phyloP scores from a whole-genome alignment of 2,797 vertebrate genomes.

The Graptemys geographica region DNA sequence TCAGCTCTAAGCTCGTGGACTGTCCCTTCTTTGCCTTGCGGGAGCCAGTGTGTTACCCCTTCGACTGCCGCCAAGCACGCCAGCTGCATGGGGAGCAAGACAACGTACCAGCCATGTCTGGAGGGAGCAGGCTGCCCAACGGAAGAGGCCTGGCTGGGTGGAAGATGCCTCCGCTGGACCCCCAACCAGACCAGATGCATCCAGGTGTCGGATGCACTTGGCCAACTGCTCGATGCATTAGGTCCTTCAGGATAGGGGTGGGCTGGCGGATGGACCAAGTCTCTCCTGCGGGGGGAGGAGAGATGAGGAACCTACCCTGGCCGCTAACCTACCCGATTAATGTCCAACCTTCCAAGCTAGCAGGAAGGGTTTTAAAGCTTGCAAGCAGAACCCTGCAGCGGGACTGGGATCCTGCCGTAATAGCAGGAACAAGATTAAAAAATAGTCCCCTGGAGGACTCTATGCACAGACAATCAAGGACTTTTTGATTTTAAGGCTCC shows the following conservation, averaged over 20 bases:
- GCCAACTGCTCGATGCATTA: not conserved
- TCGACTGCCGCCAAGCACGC: not conserved
- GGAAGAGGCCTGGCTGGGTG: too few relatives aligned
- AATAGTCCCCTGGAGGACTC: rapidly evolving
- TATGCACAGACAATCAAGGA: not conserved
- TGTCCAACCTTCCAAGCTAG: not conserved
- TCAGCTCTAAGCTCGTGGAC: not conserved
- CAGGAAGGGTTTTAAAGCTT: not conserved
- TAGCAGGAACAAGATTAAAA: not conserved
- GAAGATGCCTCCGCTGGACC: not conserved
- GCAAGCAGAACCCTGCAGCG: not conserved
- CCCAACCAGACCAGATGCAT: not conserved
- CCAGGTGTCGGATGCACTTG: not conserved
- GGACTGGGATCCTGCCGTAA: not conserved
- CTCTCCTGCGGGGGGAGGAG: not conserved
- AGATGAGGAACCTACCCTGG: not conserved
- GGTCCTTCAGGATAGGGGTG: not conserved
- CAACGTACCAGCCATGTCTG: not conserved
- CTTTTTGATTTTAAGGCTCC: not conserved
- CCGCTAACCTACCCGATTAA: not conserved
- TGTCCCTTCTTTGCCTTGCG: rapidly evolving
- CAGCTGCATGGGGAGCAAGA: not conserved
- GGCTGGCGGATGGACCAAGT: not conserved
- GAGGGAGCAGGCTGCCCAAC: too few relatives aligned
- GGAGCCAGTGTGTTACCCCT: not conserved